Conservation (phyloP, 2,113 vertebrate species). For the Egretta garzetta region DNA sequence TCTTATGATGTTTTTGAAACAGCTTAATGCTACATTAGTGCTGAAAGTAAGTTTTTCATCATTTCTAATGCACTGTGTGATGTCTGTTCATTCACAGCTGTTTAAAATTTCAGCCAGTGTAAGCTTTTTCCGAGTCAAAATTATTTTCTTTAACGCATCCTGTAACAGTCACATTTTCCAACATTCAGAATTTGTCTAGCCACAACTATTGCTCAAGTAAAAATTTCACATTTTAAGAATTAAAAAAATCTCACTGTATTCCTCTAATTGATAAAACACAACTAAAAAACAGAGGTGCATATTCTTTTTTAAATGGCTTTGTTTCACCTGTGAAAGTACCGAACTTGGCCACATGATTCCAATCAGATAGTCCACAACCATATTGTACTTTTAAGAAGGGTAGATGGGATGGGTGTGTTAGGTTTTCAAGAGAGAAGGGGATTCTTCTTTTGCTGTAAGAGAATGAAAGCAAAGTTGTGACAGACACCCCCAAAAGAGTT, state of each 20-base stretch:
- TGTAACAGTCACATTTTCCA: neutral
- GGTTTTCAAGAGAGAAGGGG: neutral
- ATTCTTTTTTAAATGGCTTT: neutral
- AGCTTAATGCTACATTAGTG: neutral
- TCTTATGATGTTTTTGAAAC: neutral
- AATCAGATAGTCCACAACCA: accelerated
- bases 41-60: neutral
- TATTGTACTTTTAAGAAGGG: neutral
- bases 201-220: neutral
- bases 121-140: neutral
- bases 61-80: neutral
- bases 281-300: neutral
- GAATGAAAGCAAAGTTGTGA: neutral
- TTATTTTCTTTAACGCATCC: neutral
- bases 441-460: neutral
- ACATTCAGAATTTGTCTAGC: neutral
- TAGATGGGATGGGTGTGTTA: neutral
- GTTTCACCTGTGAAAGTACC: neutral
- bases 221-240: neutral
- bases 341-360: accelerated
- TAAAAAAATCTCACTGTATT: neutral
- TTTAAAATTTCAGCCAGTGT: neutral
- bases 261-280: neutral
- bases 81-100: neutral
- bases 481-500: neutral